Evolutionary conservation across 2,888 invertebrate genomes (phyloP).

Genomic region (Tholera decimalis): DNA sequence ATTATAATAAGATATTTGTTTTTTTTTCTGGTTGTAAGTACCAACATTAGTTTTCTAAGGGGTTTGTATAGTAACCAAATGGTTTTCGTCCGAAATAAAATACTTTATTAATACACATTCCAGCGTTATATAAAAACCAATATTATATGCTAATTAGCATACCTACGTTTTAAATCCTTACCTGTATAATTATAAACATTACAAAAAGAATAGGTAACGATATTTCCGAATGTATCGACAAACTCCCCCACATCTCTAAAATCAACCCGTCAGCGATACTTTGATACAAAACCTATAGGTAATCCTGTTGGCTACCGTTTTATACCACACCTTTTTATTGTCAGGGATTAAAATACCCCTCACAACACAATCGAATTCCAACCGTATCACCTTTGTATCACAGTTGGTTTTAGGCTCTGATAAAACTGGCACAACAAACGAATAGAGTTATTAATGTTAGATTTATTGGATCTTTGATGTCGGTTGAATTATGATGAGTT

Average conservation of each 20-base stretch:
- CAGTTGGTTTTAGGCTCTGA: constrained; percentile 7
- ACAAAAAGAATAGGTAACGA: no score
- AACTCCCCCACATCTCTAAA: constrained; percentile 65
- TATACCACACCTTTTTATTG: constrained; percentile 80
- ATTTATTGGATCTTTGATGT: constrained; percentile 82
- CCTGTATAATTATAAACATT: no score
- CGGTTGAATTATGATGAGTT: constrained; percentile 77
- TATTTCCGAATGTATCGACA: constrained; percentile 48
- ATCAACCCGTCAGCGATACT: constrained; percentile 78
- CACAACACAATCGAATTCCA: constrained; percentile 15
- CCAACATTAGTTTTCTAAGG: no score
- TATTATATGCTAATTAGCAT: no score
- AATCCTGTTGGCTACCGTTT: constrained; percentile 89
- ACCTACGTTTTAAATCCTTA: no score
- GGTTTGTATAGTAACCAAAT: no score
- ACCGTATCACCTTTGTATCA: constrained; percentile 52
- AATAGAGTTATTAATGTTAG: constrained; percentile 83
- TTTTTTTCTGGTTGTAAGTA: no score
- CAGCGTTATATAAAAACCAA: no score
- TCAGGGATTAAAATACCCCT: constrained; percentile 74
- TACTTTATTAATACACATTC: no score
- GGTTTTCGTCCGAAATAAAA: no score
- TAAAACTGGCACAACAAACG: constrained; percentile 68
- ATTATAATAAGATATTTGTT: no score
- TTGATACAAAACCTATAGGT: constrained; percentile 83